Evolutionary conservation across 2,888 invertebrate genomes (phyloP).

Genomic region (Drosophila limbata): DNA sequence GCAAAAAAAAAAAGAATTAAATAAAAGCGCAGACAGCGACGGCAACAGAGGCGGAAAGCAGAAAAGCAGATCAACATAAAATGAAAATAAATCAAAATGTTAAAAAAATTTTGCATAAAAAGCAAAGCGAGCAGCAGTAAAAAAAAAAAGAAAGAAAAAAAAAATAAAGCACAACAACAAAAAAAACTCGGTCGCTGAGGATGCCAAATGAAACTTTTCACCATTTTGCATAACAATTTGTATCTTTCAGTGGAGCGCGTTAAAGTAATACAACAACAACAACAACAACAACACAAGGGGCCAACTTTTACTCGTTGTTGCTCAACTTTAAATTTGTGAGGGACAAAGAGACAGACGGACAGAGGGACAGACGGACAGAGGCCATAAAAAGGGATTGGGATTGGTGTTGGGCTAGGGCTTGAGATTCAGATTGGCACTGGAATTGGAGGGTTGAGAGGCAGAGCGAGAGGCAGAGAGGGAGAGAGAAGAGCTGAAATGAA

Average conservation of each 20-base stretch:
- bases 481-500: conserved; percentile 1
- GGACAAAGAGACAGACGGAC: conserved; percentile 26
- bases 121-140: conserved; percentile 37
- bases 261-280: conserved; percentile 65
- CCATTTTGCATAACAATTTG: conserved; percentile 82
- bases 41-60: conserved; percentile 36
- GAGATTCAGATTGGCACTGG: conserved; percentile 39
- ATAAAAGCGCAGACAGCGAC: conserved; percentile 70
- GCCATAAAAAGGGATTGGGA: conserved; percentile 64
- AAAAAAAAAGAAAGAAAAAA: conserved; percentile 29
- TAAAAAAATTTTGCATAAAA: conserved; percentile 67
- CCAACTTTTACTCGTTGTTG: conserved; percentile 79
- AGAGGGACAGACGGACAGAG: conserved; percentile 25
- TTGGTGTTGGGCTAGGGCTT: conserved; percentile 54
- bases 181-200: conserved; percentile 62
- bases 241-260: conserved; percentile 80
- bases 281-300: conserved; percentile 54
- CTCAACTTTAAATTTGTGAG: conserved; percentile 70
- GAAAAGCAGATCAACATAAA: conserved; percentile 79
- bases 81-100: conserved; percentile 78
- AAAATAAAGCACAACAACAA: conserved; percentile 7
- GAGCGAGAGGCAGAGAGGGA: neutral
- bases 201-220: conserved; percentile 79
- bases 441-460: conserved; percentile 4
- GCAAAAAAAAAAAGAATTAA: conserved; percentile 52